Evolutionary conservation across 2,888 invertebrate species (phyloP).

Genomic region (Drosophila gaucha): DNA sequence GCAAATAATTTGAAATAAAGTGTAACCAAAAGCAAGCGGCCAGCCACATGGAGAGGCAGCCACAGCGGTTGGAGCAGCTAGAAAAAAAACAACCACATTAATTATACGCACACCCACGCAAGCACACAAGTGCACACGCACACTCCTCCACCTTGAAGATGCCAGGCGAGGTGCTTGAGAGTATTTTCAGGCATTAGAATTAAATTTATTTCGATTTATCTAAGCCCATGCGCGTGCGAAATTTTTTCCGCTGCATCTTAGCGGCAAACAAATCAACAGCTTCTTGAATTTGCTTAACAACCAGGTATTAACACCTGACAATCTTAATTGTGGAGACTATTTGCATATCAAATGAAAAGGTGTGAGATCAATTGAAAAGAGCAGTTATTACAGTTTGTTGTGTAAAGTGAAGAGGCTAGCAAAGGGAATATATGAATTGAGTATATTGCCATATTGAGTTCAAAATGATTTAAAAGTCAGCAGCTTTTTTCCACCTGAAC

Average conservation of each 20-base stretch:
- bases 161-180: slow-evolving; percentile 10
- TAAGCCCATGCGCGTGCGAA: slow-evolving; percentile 12
- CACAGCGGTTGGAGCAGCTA: slow-evolving; percentile 23
- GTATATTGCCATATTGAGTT: no score
- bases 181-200: slow-evolving; percentile 47
- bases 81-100: slow-evolving; percentile 62
- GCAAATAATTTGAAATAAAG: slow-evolving; percentile 73
- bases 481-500: no score
- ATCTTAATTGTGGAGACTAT: not conserved
- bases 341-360: no score
- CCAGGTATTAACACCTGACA: not conserved
- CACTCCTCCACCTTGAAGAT: not conserved
- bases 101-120: slow-evolving; percentile 49
- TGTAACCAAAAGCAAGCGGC: slow-evolving; percentile 56
- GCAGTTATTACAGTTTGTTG: no score
- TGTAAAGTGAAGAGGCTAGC: no score
- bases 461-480: no score
- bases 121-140: slow-evolving; percentile 7
- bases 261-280: slow-evolving; percentile 5
- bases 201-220: slow-evolving; percentile 68
- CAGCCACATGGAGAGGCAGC: slow-evolving; percentile 25
- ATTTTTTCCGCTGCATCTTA: not conserved
- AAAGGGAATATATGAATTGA: no score
- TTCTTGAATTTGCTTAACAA: not conserved
- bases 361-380: no score